Conservation (phyloP, 2,113 vertebrate species). For the Oxyruncus cristatus region DNA sequence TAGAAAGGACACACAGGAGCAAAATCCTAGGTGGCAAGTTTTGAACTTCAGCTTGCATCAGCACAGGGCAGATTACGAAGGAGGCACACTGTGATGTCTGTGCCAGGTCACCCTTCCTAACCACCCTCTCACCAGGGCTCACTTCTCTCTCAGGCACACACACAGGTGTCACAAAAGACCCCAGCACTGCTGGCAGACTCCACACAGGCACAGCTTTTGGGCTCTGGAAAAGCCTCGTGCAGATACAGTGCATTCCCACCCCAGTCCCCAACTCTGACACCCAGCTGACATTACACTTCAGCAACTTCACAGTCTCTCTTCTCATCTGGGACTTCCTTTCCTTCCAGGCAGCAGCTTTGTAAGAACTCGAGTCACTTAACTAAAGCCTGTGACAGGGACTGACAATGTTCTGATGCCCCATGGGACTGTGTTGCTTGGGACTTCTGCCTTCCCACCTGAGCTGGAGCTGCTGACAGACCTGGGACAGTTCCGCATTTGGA, state of each 20-base stretch:
- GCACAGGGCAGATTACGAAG: neutral
- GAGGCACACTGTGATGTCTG: neutral
- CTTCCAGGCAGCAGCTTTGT: neutral
- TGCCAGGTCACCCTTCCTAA: neutral
- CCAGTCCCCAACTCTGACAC: neutral
- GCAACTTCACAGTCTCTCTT: neutral
- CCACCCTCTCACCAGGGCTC: neutral
- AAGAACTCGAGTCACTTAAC: neutral
- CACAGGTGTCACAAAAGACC: neutral
- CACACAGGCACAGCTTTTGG: neutral
- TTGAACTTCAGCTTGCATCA: neutral
- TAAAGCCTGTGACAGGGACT: neutral
- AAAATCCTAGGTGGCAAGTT: neutral
- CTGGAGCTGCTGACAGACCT: neutral
- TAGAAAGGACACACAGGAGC: neutral
- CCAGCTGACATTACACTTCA: neutral
- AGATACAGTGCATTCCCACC: neutral
- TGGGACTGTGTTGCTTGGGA: neutral
- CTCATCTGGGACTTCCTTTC: neutral
- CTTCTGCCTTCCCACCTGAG: neutral
- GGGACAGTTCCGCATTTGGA: neutral
- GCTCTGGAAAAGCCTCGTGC: neutral
- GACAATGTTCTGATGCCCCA: neutral
- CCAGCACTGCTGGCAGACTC: neutral
- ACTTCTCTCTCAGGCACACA: neutral